A percentile compares a stretch with the other conserved stretches of the same genome.
Conservation (phyloP, 2,113 vertebrate genomes). For the Anguilla japonica region DNA sequence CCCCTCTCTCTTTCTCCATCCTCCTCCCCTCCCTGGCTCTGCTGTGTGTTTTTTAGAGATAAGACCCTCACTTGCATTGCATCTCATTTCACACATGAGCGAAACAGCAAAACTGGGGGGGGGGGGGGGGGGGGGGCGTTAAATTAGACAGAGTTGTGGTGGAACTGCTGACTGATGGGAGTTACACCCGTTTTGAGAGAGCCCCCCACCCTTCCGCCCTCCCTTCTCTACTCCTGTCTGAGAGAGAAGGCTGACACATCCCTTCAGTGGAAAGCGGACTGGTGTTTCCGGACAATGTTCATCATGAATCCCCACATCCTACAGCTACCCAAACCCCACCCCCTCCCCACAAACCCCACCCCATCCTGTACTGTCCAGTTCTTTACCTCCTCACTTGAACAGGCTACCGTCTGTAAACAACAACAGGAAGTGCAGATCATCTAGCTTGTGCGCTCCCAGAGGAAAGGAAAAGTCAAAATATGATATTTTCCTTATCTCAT, state of each 20-base stretch:
- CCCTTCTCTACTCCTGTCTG: not conserved
- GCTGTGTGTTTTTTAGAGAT: conserved; percentile 12
- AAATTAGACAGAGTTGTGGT: not conserved
- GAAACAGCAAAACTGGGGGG: not conserved
- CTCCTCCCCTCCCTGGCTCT: not conserved
- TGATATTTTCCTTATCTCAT: too few species aligned
- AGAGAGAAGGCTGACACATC: not conserved
- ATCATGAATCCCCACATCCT: not conserved
- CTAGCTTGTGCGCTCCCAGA: not conserved
- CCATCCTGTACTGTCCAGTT: not conserved
- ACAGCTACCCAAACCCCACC: not conserved
- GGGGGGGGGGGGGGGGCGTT: not conserved
- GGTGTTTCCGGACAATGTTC: not conserved
- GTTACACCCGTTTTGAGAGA: not conserved
- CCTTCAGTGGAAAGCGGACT: not conserved
- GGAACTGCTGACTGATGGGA: not conserved
- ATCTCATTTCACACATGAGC: conserved; percentile 10
- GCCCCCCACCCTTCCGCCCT: too few species aligned
- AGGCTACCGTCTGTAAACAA: not conserved
- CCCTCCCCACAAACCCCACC: not conserved
- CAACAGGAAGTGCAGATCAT: not conserved
- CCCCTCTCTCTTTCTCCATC: not conserved
- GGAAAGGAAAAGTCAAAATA: too few species aligned
- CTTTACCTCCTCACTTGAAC: not conserved
- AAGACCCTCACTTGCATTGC: conserved; percentile 5